Conservation (phyloP, 2,888 invertebrate species). For the Clivina fossor region DNA sequence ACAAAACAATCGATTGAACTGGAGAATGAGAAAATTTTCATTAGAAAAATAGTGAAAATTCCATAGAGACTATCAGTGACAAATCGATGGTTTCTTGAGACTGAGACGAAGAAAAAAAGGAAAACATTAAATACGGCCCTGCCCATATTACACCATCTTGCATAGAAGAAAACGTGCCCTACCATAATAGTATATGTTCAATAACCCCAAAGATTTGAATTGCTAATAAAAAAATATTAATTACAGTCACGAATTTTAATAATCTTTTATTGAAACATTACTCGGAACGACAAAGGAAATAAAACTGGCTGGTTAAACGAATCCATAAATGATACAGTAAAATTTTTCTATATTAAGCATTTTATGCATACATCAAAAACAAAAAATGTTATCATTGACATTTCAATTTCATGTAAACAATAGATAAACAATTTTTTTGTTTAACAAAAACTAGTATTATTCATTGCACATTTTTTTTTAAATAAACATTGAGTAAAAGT, state of each 20-base stretch:
- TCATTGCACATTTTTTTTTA: no score
- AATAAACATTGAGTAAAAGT: no score
- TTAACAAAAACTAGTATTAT: no score
- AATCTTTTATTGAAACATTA: no score
- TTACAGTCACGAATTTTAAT: slow-evolving; percentile 4
- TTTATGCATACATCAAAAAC: no score
- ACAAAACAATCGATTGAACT: no score
- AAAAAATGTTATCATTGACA: no score
- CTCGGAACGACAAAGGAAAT: background rate
- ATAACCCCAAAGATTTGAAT: slow-evolving; percentile 24
- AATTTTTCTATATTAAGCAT: no score
- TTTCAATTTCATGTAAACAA: no score
- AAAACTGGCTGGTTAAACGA: no score
- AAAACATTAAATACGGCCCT: slow-evolving; percentile 24
- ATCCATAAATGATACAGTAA: no score
- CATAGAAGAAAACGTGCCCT: slow-evolving; percentile 24
- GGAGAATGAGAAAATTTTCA: slow-evolving; percentile 15
- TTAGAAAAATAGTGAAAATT: slow-evolving; percentile 17
- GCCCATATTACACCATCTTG: slow-evolving; percentile 23
- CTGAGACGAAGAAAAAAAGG: slow-evolving; percentile 16
- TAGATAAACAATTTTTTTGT: no score
- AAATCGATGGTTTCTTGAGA: slow-evolving; percentile 25
- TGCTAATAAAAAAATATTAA: slow-evolving; percentile 22
- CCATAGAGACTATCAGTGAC: slow-evolving; percentile 6
- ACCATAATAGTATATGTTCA: slow-evolving; percentile 22